These are phyloP conservation scores for Drosophila nannoptera DNA, from an alignment of 1,140 invertebrate species.

Conservation along the genomic window DNA sequence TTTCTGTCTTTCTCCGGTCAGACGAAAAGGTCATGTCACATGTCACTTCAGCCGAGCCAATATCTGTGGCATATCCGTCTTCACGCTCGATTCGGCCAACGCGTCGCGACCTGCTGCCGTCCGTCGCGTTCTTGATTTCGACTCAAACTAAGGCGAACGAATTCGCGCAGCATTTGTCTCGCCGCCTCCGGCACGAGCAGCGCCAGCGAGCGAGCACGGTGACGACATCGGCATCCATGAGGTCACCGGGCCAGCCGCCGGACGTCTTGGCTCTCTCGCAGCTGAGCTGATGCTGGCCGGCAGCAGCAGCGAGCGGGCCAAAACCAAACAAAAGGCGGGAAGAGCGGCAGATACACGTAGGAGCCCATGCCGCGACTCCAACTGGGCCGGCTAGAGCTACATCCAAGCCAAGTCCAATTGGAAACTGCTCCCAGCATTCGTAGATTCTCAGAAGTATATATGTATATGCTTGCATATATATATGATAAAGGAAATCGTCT, in stretches of 20 bases:
- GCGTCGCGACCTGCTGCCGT: constrained; percentile 44
- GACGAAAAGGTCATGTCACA: no score
- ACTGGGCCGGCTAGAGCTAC: no score
- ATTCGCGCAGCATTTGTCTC: constrained; percentile 54
- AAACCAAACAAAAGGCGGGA: no score
- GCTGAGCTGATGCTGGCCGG: not conserved
- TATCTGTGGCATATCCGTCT: no score
- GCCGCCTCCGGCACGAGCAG: constrained; percentile 30
- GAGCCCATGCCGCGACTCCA: no score
- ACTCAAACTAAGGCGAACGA: constrained; percentile 51
- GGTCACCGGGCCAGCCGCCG: constrained; percentile 40
- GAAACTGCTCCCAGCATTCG: no score
- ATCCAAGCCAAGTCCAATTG: not conserved
- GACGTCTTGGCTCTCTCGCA: not conserved
- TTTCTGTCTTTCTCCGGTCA: no score
- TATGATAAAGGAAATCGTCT: constrained; percentile 3
- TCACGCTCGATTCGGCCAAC: no score
- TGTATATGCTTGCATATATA: constrained; percentile 4
- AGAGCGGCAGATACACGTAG: no score
- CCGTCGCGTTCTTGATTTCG: constrained; percentile 59
- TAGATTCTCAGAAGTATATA: constrained; percentile 19
- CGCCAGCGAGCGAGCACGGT: constrained; percentile 39
- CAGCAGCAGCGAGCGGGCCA: no score
- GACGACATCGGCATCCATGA: constrained; percentile 64
- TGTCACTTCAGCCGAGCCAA: no score